Evolutionary conservation across 2,113 vertebrate species (phyloP), one percentile per base, ranked within the genome.

Genomic region (Sula dactylatra): DNA sequence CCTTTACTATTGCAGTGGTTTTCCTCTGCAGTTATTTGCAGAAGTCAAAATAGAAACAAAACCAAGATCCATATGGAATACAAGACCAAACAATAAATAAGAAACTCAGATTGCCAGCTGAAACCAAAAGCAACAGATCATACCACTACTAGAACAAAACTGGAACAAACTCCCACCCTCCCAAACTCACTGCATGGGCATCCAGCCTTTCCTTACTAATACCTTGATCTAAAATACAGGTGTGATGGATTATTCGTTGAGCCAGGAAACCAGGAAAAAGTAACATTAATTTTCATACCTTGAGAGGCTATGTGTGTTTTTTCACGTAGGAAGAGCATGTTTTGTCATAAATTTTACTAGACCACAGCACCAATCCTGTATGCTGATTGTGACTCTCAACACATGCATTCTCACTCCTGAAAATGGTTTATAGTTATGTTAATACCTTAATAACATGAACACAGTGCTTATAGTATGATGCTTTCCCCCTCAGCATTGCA

Each of bases 271-370:
- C 7, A 32, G 18, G 12, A 24, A 38, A 42, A 38, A 44, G 3
- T 7, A 49, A 5, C 7, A 13, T 4, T 31, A 6, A 27, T 84
- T 50, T 84, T 70, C 38, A 50, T 5, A 52, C 15, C 16, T 18
- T 6, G 7, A 49, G 34, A 49, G 8, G 19, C 13, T 50, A 18
- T 1, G 2, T 10, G 47, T 16, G 7, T 18, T 50, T 81, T 69
- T 76, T 16, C n/a, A 38, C 20, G 44, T 0, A 52, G 9, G 52
- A 77, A 50, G 8, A 1, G 17, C 7, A 3, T 4, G 6, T 47
- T 82, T 56, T 22, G 27, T 25, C 12, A 26, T 3, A 44, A 50
- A 3, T 19, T 52, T 66, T 52, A 54, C 38, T 9, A 49, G 59
- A 19, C 4, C 31, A 66, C 66, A 59, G 52, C 52, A 58, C 45